phyloP scores from a whole-genome alignment of 1,140 invertebrate genomes.

The Alviniconcha marisindica region DNA sequence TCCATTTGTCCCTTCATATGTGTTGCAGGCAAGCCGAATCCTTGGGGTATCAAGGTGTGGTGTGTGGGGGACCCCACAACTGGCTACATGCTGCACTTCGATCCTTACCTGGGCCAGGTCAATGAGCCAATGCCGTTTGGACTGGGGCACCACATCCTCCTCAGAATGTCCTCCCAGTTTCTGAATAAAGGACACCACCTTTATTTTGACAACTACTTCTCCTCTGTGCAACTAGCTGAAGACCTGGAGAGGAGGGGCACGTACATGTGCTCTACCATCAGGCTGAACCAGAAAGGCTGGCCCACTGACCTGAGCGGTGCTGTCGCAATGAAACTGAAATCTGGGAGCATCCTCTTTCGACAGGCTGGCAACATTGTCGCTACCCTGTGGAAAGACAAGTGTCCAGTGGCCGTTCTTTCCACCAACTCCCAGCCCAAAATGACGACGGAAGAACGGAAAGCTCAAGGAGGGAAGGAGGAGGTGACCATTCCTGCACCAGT shows the following conservation, averaged over 20 bases:
- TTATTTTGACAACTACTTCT: slow-evolving; percentile 43
- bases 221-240: slow-evolving; percentile 28
- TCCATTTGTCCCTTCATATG: no score
- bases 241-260: slow-evolving; percentile 21
- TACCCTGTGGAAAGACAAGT: slow-evolving; percentile 34
- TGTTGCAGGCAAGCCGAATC: slow-evolving; percentile 5
- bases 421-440: slow-evolving; percentile 30
- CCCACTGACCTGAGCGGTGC: slow-evolving; percentile 1
- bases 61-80: not conserved
- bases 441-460: not conserved
- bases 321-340: not conserved
- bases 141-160: slow-evolving; percentile 20
- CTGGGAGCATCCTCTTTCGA: not conserved
- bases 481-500: slow-evolving; percentile 16
- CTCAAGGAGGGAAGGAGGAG: not conserved
- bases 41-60: slow-evolving; percentile 10
- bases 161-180: not conserved
- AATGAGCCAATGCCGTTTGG: not conserved
- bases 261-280: slow-evolving; percentile 25
- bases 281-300: slow-evolving; percentile 25
- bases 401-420: slow-evolving; percentile 28
- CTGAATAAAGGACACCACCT: slow-evolving; percentile 13
- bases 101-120: not conserved
- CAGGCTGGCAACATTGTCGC: slow-evolving; percentile 29
- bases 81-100: not conserved